Evolutionary conservation across 1,140 invertebrate species (phyloP).

Genomic region (Meteorus sp.): DNA sequence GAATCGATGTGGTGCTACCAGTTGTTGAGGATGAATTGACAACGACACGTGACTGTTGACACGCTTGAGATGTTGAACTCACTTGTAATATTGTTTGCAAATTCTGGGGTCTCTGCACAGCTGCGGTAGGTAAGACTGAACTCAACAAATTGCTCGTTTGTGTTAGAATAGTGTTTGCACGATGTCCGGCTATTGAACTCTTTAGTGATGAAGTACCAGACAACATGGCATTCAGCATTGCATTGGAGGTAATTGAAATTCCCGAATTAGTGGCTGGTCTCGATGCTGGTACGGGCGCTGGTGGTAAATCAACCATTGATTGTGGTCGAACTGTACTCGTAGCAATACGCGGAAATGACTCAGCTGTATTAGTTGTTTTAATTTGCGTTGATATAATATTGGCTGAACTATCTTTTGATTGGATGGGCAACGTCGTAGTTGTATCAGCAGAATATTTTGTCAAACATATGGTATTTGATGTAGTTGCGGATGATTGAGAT

Average conservation of each 20-base stretch:
- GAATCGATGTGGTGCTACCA: conserved; percentile 36
- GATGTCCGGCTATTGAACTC: conserved; percentile 44
- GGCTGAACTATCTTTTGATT: conserved; percentile 46
- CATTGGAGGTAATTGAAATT: conserved; percentile 54
- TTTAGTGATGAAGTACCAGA: conserved; percentile 48
- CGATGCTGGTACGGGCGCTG: conserved; percentile 29
- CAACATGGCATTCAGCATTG: conserved; percentile 56
- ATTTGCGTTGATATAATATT: conserved; percentile 38
- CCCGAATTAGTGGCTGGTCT: conserved; percentile 33
- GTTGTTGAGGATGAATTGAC: conserved; percentile 37
- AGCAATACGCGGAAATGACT: conserved; percentile 42
- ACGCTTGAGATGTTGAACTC: conserved; percentile 34
- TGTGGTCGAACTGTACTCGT: conserved; percentile 39
- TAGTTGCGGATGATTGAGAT: conserved; percentile 29
- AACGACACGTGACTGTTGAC: conserved; percentile 37
- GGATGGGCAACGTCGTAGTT: conserved; percentile 37
- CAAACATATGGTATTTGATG: conserved; percentile 16
- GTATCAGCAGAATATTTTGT: conserved; percentile 50
- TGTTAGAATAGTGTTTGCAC: conserved; percentile 46
- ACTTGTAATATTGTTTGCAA: conserved; percentile 51
- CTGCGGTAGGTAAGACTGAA: conserved; percentile 44
- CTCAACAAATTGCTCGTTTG: conserved; percentile 47
- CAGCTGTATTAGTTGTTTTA: conserved; percentile 33
- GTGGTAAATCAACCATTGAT: conserved; percentile 29
- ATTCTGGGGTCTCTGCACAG: conserved; percentile 44